Evolutionary conservation across 2,113 vertebrate species (phyloP), one percentile per base, ranked within the genome.

Genomic region (Myotis brandtii): DNA sequence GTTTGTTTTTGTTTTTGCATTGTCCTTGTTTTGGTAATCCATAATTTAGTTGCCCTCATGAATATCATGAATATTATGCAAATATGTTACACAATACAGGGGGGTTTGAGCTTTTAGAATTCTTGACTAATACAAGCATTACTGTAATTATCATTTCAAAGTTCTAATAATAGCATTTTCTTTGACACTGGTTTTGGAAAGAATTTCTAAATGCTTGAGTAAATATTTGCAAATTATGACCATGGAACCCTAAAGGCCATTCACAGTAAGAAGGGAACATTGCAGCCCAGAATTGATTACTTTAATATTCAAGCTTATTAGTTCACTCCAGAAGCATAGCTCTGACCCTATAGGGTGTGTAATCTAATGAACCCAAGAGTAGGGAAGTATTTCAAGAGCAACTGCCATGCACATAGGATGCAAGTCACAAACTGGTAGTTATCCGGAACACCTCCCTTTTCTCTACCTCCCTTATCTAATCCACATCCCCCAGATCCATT

Each of bases 191-290:
- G 37, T 92, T 80, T 88, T 89, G 43, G 37, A 70, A 91, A 90
- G 40, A 90, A 96, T 82, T 94, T 97, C 62, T 94, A 80, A 89
- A 90, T 86, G 27, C 9, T 43, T 59, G 4, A 96, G 52, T 91
- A 96, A 97, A 96, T 92, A 97, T 95, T 97, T 95, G 52, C 81
- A 96, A 97, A 93, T 93, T 92, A 75, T 89, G 54, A 83, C 76
- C 67, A 95, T 50, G 62, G 95, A 93, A 88, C 32, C 48, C 56
- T 37, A 94, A 91, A 90, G 66, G 23, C 50, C 76, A 89, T 66
- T 95, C 77, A 69, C 50, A 89, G 32, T 64, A 94, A 93, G 37
- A 75, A 94, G 25, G 59, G 30, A 93, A 64, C 25, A 77, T 1
- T 83, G 18, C 43, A 94, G 69, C 83, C 20, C 2, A 93, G 54